phyloP scores from a whole-genome alignment of 1,140 invertebrate species.

The Tetramorium alpestre region DNA sequence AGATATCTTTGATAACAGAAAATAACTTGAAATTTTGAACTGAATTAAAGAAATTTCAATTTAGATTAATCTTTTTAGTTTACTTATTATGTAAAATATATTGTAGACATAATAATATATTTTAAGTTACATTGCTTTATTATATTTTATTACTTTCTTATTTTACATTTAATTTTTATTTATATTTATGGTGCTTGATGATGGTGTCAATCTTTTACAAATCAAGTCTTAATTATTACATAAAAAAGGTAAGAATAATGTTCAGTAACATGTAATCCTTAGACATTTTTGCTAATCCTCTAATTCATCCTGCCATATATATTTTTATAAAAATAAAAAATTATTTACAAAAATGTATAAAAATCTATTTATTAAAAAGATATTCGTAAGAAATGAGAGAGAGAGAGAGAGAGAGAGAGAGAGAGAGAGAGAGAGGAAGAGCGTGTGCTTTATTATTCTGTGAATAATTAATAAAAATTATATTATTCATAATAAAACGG shows the following conservation, averaged over 20 bases:
- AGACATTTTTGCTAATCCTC: background rate
- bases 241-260: slow-evolving; percentile 44
- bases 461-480: slow-evolving; percentile 3
- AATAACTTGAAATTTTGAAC: background rate
- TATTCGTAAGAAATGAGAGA: background rate
- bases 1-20: background rate
- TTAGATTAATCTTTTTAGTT: background rate
- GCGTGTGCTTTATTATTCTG: background rate
- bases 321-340: background rate
- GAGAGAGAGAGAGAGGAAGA: background rate
- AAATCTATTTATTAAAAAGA: background rate
- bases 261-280: background rate
- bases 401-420: background rate
- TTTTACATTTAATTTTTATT: background rate
- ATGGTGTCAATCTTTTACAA: background rate
- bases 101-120: background rate
- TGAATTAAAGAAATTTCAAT: background rate
- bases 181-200: background rate
- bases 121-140: background rate
- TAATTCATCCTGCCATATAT: background rate
- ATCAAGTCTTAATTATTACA: slow-evolving; percentile 5
- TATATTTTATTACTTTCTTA: background rate
- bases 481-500: background rate
- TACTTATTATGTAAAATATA: too few relatives aligned
- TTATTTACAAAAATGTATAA: background rate